A percentile compares a stretch with the other conserved stretches of the same genome.
Conservation (phyloP, 30 jellyfish, hydroid and myxozoan species). For the Aurelia sp. region DNA sequence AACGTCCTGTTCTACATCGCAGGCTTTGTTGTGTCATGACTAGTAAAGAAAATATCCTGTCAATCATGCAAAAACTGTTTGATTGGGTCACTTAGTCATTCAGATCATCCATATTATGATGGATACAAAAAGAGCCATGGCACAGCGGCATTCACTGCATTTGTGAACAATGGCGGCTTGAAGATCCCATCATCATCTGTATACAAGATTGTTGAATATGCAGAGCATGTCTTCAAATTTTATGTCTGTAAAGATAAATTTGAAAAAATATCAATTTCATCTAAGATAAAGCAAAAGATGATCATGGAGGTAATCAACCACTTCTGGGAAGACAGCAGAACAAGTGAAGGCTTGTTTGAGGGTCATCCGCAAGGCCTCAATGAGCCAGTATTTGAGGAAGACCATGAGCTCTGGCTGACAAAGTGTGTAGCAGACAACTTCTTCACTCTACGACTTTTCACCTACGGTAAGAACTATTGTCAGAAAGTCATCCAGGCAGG, state of each 20-base stretch:
- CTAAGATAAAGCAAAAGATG: constrained; percentile 30
- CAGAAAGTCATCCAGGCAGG: constrained; percentile 49
- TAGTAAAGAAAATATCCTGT: constrained; percentile 43
- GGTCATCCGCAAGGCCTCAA: constrained; percentile 60
- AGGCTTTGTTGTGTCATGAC: constrained; percentile 46
- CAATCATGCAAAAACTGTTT: constrained; percentile 19
- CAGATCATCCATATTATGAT: constrained; percentile 38
- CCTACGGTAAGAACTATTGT: constrained; percentile 52
- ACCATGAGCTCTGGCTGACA: constrained; percentile 48
- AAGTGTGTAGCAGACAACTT: constrained; percentile 54
- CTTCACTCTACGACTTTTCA: constrained; percentile 54
- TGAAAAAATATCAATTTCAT: not conserved
- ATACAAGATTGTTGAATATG: constrained; percentile 11
- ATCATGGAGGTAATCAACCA: constrained; percentile 26
- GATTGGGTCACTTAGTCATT: constrained; percentile 14
- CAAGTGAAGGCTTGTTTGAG: constrained; percentile 14
- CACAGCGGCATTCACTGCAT: constrained; percentile 73
- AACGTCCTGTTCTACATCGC: constrained; percentile 55
- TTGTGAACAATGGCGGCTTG: constrained; percentile 53
- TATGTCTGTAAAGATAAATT: constrained; percentile 36
- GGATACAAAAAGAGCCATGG: constrained; percentile 20
- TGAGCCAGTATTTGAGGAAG: constrained; percentile 54
- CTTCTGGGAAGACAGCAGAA: constrained; percentile 43
- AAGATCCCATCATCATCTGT: constrained; percentile 47
- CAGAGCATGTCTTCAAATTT: constrained; percentile 29